A percentile compares a stretch with the other conserved stretches of the same genome.
phyloP scores from a whole-genome alignment of 1,140 invertebrate species.

The Drosophila chauvacae region DNA sequence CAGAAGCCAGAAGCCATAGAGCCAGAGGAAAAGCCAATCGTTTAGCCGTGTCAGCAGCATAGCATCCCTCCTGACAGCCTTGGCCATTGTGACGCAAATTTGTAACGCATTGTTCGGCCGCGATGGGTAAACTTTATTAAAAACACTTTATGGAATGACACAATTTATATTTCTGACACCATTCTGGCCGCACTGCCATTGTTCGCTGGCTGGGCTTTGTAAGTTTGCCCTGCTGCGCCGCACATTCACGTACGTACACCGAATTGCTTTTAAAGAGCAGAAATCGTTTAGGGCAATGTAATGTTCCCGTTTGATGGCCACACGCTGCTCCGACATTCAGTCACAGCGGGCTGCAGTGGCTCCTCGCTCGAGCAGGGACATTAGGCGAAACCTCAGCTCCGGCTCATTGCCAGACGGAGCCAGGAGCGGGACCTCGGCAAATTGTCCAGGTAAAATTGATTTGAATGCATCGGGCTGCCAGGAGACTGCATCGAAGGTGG shows the following conservation, averaged over 20 bases:
- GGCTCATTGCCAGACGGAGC: background rate
- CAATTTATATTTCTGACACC: constrained; percentile 43
- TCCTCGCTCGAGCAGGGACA: constrained; percentile 7
- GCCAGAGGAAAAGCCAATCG: constrained; percentile 34
- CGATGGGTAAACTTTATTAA: constrained; percentile 59
- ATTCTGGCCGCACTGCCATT: constrained; percentile 20
- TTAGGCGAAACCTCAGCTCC: constrained; percentile 23
- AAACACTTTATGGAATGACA: constrained; percentile 59
- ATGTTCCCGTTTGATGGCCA: constrained; percentile 39
- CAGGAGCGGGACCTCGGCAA: constrained; percentile 1
- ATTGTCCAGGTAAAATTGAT: constrained; percentile 23
- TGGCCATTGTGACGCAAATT: constrained; percentile 70
- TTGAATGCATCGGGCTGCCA: constrained; percentile 21
- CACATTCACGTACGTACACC: constrained; percentile 20
- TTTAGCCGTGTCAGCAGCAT: constrained; percentile 39
- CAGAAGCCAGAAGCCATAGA: constrained; percentile 1
- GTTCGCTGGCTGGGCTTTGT: constrained; percentile 23
- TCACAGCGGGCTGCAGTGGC: constrained; percentile 37
- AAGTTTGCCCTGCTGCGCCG: constrained; percentile 30
- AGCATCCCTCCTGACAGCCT: constrained; percentile 16
- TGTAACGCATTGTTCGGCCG: constrained; percentile 67
- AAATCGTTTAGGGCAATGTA: constrained; percentile 48
- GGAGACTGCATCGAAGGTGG: constrained; percentile 20
- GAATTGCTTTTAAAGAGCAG: constrained; percentile 50
- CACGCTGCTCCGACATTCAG: constrained; percentile 41